These are phyloP conservation scores for Sceloporus undulatus DNA, from an alignment of 2,113 vertebrate species.

Conservation along the genomic window DNA sequence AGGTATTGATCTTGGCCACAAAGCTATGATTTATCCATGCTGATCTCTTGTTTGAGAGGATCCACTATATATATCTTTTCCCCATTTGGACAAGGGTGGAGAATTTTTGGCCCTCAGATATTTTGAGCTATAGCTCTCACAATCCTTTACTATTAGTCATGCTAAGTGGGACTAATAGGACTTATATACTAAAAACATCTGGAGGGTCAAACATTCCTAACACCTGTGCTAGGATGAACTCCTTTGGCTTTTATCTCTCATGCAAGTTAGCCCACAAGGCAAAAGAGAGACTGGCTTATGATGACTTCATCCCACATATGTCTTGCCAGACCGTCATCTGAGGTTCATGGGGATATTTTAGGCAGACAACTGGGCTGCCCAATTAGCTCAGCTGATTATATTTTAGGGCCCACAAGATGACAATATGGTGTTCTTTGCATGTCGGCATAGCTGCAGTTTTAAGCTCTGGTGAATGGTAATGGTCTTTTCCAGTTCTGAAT, in stretches of 20 bases:
- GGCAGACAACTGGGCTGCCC: background rate
- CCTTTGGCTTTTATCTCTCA: background rate
- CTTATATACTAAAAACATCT: too few species aligned
- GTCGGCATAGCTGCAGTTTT: background rate
- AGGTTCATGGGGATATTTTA: background rate
- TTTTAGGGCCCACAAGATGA: background rate
- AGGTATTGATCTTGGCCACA: background rate
- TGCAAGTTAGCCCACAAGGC: background rate
- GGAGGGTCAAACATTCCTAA: too few species aligned
- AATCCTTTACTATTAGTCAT: background rate
- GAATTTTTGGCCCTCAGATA: too few species aligned
- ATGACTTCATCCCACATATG: background rate
- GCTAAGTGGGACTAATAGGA: too few species aligned
- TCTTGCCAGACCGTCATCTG: background rate
- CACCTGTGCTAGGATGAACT: background rate
- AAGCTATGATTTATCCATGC: background rate
- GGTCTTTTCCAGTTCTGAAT: slow-evolving; percentile 64
- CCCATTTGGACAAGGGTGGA: too few species aligned
- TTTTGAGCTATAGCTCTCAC: background rate
- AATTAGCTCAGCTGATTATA: background rate
- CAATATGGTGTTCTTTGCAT: background rate
- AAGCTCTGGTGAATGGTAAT: slow-evolving; percentile 57
- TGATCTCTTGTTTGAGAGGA: background rate
- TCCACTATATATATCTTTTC: background rate
- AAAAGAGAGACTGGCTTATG: too few species aligned